These are phyloP conservation scores for Centrocercus urophasianus DNA, from an alignment of 2,113 vertebrate genomes.

Conservation along the genomic window DNA sequence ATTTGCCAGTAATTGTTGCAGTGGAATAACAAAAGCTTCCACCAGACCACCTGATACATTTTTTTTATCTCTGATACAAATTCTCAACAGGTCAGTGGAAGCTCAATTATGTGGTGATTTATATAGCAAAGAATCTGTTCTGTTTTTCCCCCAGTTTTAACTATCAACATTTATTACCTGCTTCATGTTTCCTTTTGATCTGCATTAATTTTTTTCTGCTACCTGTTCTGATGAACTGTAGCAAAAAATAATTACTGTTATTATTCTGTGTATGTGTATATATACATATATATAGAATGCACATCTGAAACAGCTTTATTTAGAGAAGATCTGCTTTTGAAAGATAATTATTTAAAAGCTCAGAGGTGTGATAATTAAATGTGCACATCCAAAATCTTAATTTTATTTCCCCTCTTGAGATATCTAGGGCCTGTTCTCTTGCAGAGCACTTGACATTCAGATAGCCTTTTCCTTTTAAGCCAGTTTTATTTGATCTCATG, in stretches of 20 bases:
- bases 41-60: neutral
- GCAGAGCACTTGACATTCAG: conserved; percentile 52
- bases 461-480: conserved; percentile 33
- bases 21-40: neutral
- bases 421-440: neutral
- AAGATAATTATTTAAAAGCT: neutral
- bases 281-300: neutral
- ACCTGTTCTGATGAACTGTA: neutral
- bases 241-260: neutral
- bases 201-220: accelerated
- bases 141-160: neutral
- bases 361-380: neutral
- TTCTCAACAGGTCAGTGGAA: neutral
- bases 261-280: neutral
- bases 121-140: neutral
- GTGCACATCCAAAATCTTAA: neutral
- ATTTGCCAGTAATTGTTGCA: neutral
- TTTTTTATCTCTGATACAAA: neutral
- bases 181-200: neutral
- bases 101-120: neutral
- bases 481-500: neutral
- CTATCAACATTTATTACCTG: neutral
- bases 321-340: neutral
- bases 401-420: neutral
- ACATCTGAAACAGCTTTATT: neutral